Conservation (phyloP, 2,113 vertebrate genomes). For the Ceyx margarethae region DNA sequence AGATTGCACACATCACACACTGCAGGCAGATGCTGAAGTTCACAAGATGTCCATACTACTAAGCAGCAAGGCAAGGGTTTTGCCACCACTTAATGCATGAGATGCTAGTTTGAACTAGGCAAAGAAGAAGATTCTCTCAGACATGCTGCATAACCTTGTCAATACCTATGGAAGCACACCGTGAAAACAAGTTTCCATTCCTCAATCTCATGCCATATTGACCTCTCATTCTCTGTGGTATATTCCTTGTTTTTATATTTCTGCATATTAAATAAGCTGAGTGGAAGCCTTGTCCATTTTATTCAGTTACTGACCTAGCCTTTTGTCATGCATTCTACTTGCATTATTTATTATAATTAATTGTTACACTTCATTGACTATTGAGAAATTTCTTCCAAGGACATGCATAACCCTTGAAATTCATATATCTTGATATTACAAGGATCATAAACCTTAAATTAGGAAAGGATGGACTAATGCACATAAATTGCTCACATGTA, state of each 20-base stretch:
- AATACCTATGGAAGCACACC: not conserved
- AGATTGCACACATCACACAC: not conserved
- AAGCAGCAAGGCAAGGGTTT: not conserved
- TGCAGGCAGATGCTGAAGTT: not conserved
- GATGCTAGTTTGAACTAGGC: not conserved
- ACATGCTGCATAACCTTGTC: not conserved
- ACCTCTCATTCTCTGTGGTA: not conserved
- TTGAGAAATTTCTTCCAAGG: conserved; percentile 66
- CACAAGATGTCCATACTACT: not conserved
- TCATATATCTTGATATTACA: conserved; percentile 74
- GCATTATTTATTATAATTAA: conserved; percentile 71
- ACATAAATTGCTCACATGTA: conserved; percentile 42
- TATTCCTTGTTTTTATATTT: not conserved
- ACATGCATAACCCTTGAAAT: conserved; percentile 63
- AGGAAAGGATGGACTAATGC: conserved; percentile 50
- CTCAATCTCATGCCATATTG: not conserved
- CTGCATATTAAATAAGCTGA: not conserved
- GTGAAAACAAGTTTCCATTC: not conserved
- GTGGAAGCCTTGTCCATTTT: conserved; percentile 25
- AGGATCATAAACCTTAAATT: conserved; percentile 78
- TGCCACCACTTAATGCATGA: not conserved
- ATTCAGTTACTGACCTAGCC: not conserved
- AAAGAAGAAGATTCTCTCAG: not conserved
- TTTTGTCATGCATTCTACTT: conserved; percentile 12
- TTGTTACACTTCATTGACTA: conserved; percentile 67